Evolutionary conservation across 1,140 invertebrate species (phyloP), one percentile per base, ranked within the genome.

Genomic region (Idris sp.): DNA sequence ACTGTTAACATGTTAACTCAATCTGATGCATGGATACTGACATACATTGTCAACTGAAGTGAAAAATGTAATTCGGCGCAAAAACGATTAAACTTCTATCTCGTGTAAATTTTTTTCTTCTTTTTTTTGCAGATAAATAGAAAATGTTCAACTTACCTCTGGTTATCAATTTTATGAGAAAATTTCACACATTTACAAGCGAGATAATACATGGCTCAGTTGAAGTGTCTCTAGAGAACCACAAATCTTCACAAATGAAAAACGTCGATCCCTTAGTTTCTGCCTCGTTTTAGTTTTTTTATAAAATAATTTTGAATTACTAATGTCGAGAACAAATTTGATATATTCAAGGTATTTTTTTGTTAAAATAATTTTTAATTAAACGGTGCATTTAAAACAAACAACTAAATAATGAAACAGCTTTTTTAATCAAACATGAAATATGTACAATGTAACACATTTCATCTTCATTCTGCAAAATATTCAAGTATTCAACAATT

Each of bases 201-300:
- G 58, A 68, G 44, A 58, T 68, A 68, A 68, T 68, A 44, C 43
- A 49, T 30, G 25, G 33, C 30, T 26, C 9, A 14, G 28, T 19
- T 35, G 41, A 67, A 15, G 9, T 18, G 6, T 58, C 64, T 15
- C 43, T 7, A 10, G 53, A 16, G 64, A 28, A 43, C 28, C 18
- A 68, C 26, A 68, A 58, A 68, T 68, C 64, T 68, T 51, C 4
- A n/a, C 35, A 67, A 68, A 68, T 58, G 44, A 58, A 68, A 58
- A 68, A 58, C 51, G 36, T 43, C 33, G 33, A 58, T 49, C 35
- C 43, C 43, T 68, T 58, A 51, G 7, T 16, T 15, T 2, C 9
- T 40, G 9, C 13, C 4, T 28, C 4, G 3, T 25, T 46, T 61
- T 48, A 10, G 19, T 36, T 25, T 28, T 15, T 35, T 16, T 35